Conservation (phyloP, 2,888 invertebrate species). For the Mesorhabditis belari region DNA sequence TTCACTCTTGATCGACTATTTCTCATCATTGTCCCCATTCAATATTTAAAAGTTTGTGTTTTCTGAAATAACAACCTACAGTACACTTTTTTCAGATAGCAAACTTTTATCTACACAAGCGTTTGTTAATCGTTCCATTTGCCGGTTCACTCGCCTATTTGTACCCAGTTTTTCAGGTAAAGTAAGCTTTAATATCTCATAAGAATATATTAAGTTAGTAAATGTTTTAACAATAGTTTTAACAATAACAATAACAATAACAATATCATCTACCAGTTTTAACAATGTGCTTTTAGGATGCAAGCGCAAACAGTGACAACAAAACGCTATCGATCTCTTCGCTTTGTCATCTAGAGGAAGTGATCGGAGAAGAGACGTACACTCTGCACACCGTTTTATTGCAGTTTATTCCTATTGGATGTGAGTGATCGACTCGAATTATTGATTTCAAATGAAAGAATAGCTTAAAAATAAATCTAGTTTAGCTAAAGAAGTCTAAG, state of each 20-base stretch:
- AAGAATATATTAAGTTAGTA: no score
- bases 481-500: no score
- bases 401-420: slow-evolving; percentile 24
- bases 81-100: not conserved
- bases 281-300: not conserved
- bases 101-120: not conserved
- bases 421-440: slow-evolving; percentile 9
- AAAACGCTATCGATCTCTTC: slow-evolving; percentile 11
- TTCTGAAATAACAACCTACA: not conserved
- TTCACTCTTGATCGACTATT: slow-evolving; percentile 13
- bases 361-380: slow-evolving; percentile 21
- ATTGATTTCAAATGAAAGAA: no score
- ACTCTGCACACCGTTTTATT: slow-evolving; percentile 13
- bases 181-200: no score
- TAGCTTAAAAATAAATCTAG: no score
- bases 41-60: slow-evolving; percentile 14
- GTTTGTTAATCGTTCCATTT: not conserved
- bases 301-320: slow-evolving; percentile 15
- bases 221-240: no score
- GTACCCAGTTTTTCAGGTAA: not conserved
- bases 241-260: not conserved
- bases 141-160: not conserved
- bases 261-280: no score
- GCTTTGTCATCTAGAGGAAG: slow-evolving; percentile 27
- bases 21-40: slow-evolving; percentile 18